Evolutionary conservation across 92 coral and sea anemone species (phyloP), one percentile per base, ranked within the genome.

Genomic region (Montipora capitata): DNA sequence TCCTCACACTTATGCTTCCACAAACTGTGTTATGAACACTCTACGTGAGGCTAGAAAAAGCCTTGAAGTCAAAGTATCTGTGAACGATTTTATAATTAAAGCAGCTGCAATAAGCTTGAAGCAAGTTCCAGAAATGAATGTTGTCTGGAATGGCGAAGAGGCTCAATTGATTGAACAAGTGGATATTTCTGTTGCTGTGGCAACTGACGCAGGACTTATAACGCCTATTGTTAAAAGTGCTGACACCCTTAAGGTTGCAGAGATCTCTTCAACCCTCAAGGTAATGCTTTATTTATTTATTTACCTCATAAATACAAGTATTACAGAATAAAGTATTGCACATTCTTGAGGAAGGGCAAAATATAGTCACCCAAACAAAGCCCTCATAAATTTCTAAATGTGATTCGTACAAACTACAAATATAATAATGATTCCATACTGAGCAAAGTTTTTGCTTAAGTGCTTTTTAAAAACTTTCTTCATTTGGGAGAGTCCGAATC

Each of bases 171-270:
- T 92, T 27, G 73, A 81, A 9, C 90, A 93, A 39, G 92, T 96
- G 49, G 96, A 98, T 70, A 90, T 98, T 82, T 95, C 96, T 61
- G 91, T 98, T 76, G 98, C 93, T 57, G 94, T 98, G 81, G 96
- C 97, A 84, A 94, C 98, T n/a, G 94, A 90, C 69, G 86, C 87
- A 70, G 99, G 99, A 38, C 92, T 91, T 10, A 92, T 97, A 13
- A 95, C 98, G 78, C 98, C 99, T 15, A 95, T 97, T 40, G 82
- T 97, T 41, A 90, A 94, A 84, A 81, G 92, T 91, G 99, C 96
- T 10, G 91, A 92, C 43, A 79, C 68, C 76, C 77, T 97, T 66
- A 74, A 92, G 78, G 86, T 95, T 68, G 45, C 92, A 43, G 94
- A 96, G 79, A 94, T 97, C 79, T 94, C 99, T 16, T 72, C 93